Evolutionary conservation across 2,888 invertebrate genomes (phyloP), one percentile per base, ranked within the genome.

Genomic region (Congeria kusceri): DNA sequence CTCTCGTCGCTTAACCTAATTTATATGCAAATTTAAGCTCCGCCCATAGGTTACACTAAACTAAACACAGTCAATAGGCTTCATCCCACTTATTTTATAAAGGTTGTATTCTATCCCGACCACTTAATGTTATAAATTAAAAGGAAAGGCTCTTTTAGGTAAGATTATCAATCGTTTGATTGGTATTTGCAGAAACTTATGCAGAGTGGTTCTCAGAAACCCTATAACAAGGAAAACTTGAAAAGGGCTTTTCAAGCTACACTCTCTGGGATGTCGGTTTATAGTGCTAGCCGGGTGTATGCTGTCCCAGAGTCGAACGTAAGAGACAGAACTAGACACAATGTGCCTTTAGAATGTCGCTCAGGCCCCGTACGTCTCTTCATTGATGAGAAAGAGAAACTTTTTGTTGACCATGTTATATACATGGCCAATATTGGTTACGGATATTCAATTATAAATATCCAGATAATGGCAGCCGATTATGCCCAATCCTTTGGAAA

Each of bases 371-470:
- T 5, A 3, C 15, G 47, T 1, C n/a, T 72, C 2, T 59, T 72
- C 25, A 20, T 27, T 56, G 27, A 46, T 9, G 39, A 53, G 5
- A 67, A 74, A 44, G 67, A 63, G 32, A 61, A 44, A n/a, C n/a
- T 25, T 0, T 20, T 67, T 1, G 67, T 74, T 4, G 67, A 67
- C 5, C 62, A 74, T 39, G 28, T 80, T 15, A 59, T 18, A 13
- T 65, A 75, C 25, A 80, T 75, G 75, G 62, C 65, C 1, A 29
- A 58, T 5, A 71, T 80, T 58, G 79, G 79, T 0, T 80, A 75
- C 57, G 71, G 75, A 9, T 80, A 71, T 57, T 61, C 57, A 1
- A 49, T 44, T 56, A 39, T 13, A n/a, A 28, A 67, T 15, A 61
- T 80, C 1, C 57, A 68, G 57, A 27, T 56, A 25, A 68, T 76